Evolutionary conservation across 2,888 invertebrate species (phyloP).

Genomic region (Drosophila parthenogenetica): DNA sequence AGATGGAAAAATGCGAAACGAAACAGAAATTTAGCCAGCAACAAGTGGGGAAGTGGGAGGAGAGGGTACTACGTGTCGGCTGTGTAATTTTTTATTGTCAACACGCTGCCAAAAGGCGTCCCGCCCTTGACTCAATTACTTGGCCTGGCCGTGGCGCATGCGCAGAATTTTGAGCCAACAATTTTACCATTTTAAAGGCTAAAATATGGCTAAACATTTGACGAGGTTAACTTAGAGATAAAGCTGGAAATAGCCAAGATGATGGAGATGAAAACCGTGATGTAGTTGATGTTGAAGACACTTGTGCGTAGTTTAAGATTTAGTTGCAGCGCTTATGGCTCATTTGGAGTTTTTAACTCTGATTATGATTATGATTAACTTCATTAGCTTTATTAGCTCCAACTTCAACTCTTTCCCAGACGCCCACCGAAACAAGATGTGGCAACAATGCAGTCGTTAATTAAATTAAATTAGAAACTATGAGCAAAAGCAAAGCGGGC

Average conservation of each 20-base stretch:
- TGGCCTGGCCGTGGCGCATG: conserved; percentile 72
- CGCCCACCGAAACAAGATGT: conserved; percentile 31
- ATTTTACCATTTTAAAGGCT: conserved; percentile 25
- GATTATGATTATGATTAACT: conserved; percentile 26
- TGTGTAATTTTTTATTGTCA: conserved; percentile 62
- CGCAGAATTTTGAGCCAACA: conserved; percentile 60
- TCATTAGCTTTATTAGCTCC: conserved; percentile 27
- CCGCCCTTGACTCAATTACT: conserved; percentile 76
- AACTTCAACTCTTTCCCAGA: conserved; percentile 6
- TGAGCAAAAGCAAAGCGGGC: neutral
- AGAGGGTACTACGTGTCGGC: conserved; percentile 59
- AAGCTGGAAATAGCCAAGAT: neutral
- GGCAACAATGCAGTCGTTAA: conserved; percentile 37
- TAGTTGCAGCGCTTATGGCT: conserved; percentile 9
- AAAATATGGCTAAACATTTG: conserved; percentile 37
- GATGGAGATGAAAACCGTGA: neutral
- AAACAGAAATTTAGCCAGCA: conserved; percentile 13
- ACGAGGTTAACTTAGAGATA: neutral
- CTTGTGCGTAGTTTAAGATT: neutral
- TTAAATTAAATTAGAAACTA: conserved; percentile 41
- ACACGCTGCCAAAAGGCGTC: conserved; percentile 47
- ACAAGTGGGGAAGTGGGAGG: neutral
- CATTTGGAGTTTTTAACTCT: conserved; percentile 14
- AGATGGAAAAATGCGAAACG: conserved; percentile 1
- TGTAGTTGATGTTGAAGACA: conserved; percentile 1